Conservation (phyloP, 2,113 vertebrate genomes). For the Callithrix jacchus region DNA sequence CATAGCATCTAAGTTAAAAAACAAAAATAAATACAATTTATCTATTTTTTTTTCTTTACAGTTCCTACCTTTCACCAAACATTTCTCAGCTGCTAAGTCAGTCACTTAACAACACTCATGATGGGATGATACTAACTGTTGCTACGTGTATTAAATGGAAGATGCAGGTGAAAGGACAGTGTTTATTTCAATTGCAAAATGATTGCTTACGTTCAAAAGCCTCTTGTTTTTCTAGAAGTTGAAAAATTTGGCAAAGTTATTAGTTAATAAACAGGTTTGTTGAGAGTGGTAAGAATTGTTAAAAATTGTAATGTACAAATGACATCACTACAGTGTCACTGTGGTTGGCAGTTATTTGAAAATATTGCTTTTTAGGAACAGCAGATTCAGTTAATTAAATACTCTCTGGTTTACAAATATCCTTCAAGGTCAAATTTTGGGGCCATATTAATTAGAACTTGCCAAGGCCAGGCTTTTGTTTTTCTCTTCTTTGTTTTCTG, state of each 20-base stretch:
- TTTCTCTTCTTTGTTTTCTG: background rate
- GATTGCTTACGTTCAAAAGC: slow-evolving; percentile 87
- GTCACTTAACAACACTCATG: slow-evolving; percentile 91
- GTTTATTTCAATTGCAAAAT: slow-evolving; percentile 85
- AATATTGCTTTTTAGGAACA: slow-evolving; percentile 82
- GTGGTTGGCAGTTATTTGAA: slow-evolving; percentile 79
- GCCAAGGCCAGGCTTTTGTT: background rate
- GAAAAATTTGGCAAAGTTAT: slow-evolving; percentile 80
- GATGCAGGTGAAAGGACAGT: slow-evolving; percentile 89
- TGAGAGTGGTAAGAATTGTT: slow-evolving; percentile 81
- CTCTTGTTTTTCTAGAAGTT: slow-evolving; percentile 80
- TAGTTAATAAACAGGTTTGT: slow-evolving; percentile 73
- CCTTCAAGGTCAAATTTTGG: slow-evolving; percentile 43
- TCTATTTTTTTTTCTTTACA: slow-evolving; percentile 94
- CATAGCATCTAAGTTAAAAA: slow-evolving; percentile 95
- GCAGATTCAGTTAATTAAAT: slow-evolving; percentile 42
- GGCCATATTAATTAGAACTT: slow-evolving; percentile 54
- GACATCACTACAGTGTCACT: slow-evolving; percentile 67
- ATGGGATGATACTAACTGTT: slow-evolving; percentile 89
- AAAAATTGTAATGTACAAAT: slow-evolving; percentile 80
- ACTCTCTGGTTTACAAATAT: slow-evolving; percentile 54
- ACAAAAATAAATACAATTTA: slow-evolving; percentile 97
- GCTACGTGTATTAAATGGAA: slow-evolving; percentile 93
- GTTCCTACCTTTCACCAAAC: slow-evolving; percentile 96
- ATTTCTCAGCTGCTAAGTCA: slow-evolving; percentile 90